Evolutionary conservation across 2,797 vertebrate genomes (phyloP), one percentile per base, ranked within the genome.

Genomic region (Anableps anableps): DNA sequence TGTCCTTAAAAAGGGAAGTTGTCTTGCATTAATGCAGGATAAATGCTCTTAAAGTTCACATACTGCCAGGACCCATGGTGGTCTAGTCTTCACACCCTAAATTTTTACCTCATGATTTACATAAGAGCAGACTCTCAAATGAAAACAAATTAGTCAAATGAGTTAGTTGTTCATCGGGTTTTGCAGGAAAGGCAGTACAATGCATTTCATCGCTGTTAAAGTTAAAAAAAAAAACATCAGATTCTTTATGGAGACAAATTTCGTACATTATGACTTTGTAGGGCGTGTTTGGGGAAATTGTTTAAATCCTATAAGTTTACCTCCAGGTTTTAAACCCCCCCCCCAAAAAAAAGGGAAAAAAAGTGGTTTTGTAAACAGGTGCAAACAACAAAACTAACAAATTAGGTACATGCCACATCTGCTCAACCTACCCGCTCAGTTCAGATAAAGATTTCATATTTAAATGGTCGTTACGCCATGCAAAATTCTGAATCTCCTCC

Each of bases 141-240:
- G 62, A 85, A 88, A 80, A 84, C 43, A 83, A 89, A 86, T 72
- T 5, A 47, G 36, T 75, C 72, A 66, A n/a, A 76, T 71, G 17
- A 80, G 43, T 58, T 26, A 19, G 74, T 51, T 2, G 41, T 83
- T 75, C 76, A 81, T 23, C 66, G 84, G 80, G 80, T 81, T 82
- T 82, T 51, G 76, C 73, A 82, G 84, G 66, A 70, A 76, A 86
- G 84, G 82, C 77, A 89, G 85, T 88, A 80, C 77, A 80, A 86
- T 72, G 58, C 17, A 7, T 81, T 76, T 80, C 74, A 70, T 62
- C n/a, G 76, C 45, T 43, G 75, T 38, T 41, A 72, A 50, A 68
- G 50, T 60, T n/a, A 36, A 60, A 51, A 77, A 41, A 34, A 76
- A 77, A 41, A 34, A 76, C 77, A 81, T 79, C 47, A 47, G 64